Evolutionary conservation across 2,888 invertebrate species (phyloP), one percentile per base, ranked within the genome.

Genomic region (Drosophila incognita): DNA sequence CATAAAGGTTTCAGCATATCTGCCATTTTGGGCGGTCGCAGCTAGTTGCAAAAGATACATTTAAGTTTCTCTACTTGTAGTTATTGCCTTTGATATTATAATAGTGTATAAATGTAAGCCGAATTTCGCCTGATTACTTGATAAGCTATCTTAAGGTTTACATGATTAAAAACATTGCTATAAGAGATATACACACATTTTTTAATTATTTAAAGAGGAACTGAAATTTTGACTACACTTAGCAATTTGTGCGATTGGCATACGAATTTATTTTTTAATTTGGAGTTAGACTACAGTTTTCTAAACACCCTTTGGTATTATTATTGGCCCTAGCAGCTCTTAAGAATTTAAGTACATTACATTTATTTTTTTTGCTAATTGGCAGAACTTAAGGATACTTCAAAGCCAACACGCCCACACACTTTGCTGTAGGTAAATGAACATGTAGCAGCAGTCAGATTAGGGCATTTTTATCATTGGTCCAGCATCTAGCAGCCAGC

Each of bases 1-100:
- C 90, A 82, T 38, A 93, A 92, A 77, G 91, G 92, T 42, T 93
- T 93, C 72, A 92, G 93, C 58, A 93, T 93, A 73, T 93, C 93
- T 4, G 93, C 93, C 62, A 93, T 93, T 68, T 87, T 93, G 59
- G 93, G 93, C 27, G 90, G 89, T 27, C 82, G 86, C 72, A 91
- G 91, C 69, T 92, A 91, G 61, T 42, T 33, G 38, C 35, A 27
- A 8, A 24, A 54, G 27, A 46, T 31, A 64, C n/a, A 18, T 38
- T 24, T 35, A 24, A 35, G 27, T 40, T 36, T 24, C 29, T 35
- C 10, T 13, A 53, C 18, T 24, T 6, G 15, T 56, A 52, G 24
- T 51, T 42, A 42, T 62, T 61, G 40, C 59, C 60, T 61, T 62
- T 66, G 74, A 77, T 80, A 74, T 74, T 77, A 68, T 31, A 31